Base-by-base conservation (phyloP, 2,113 vertebrate genomes). In the Heterocephalus glaber region DNA sequence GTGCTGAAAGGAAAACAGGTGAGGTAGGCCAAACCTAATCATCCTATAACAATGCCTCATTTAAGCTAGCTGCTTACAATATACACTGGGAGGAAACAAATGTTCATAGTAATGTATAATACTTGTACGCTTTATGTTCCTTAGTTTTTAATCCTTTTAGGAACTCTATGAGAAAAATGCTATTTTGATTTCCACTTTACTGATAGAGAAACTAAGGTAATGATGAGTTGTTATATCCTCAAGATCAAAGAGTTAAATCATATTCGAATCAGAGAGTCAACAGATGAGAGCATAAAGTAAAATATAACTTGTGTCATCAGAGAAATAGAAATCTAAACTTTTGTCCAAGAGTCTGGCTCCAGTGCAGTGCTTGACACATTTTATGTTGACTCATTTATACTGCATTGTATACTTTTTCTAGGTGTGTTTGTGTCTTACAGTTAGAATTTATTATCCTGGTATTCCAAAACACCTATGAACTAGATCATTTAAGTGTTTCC, bases 131-230 rank as follows among this genome's bases (percentile, higher is more conserved):
- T 61, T 94, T 88, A 2, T 70, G 9, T 76, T 28, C 7, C 54
- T 94, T 81, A 22, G 8, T 52, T 38, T 92, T 52, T 72, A 44
- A 58, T 54, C 26, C 7, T n/a, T 72, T 92, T 89, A 60, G 87
- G 58, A 96, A 77, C 20, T 47, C n/a, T 85, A 14, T 41, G 28
- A 74, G 5, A 30, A 26, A 61, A 4, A 94, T 92, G 2, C 7
- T 20, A 47, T 85, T 94, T 87, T 65, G 17, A 54, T 92, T 5
- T 54, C 14, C 38, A 14, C 84, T 68, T 84, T 96, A 30, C 8
- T 96, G 54, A 95, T 52, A 13, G 38, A 33, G 72, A 92, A 70
- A 58, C 3, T 79, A 26, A 96, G 33, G 4, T 90, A 94, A 30
- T 90, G 10, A n/a, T 63, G 33, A 16, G 44, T 8, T 30, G 44